These are phyloP conservation scores for Rhaphigaster nebulosa DNA, from an alignment of 2,888 invertebrate species.

Conservation along the genomic window DNA sequence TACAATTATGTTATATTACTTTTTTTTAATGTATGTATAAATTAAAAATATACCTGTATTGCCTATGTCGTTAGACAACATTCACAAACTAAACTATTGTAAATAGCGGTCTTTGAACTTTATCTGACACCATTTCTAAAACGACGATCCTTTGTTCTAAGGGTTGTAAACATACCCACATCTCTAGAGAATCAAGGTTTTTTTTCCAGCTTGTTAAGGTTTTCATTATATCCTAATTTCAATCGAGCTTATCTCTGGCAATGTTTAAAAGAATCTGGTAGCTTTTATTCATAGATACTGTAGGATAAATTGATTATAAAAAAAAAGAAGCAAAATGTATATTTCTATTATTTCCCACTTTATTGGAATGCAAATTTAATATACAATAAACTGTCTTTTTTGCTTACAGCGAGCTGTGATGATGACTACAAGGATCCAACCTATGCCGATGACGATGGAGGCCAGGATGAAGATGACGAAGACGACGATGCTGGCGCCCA, in stretches of 20 bases:
- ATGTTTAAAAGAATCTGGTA: too few relatives aligned
- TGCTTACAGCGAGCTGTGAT: slow-evolving; percentile 10
- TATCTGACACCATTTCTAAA: background rate
- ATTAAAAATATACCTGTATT: too few relatives aligned
- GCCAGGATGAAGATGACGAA: slow-evolving; percentile 58
- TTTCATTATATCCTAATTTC: background rate
- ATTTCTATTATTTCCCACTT: background rate
- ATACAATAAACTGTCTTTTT: background rate
- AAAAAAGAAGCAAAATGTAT: too few relatives aligned
- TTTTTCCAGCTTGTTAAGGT: background rate
- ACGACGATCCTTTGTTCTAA: background rate
- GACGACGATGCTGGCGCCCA: slow-evolving; percentile 27
- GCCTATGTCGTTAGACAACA: too few relatives aligned
- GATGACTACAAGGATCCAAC: slow-evolving; percentile 51
- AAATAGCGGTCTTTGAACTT: background rate
- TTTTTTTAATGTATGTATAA: too few relatives aligned
- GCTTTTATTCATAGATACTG: too few relatives aligned
- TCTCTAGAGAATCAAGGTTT: background rate
- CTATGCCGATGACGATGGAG: slow-evolving; percentile 63
- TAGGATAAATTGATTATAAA: too few relatives aligned
- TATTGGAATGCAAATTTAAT: too few relatives aligned
- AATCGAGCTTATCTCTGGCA: background rate
- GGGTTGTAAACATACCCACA: background rate
- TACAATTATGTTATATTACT: too few relatives aligned
- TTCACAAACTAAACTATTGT: too few relatives aligned